These are phyloP conservation scores for Steinernema khuongi DNA, from an alignment of 1,140 invertebrate genomes.

Conservation along the genomic window DNA sequence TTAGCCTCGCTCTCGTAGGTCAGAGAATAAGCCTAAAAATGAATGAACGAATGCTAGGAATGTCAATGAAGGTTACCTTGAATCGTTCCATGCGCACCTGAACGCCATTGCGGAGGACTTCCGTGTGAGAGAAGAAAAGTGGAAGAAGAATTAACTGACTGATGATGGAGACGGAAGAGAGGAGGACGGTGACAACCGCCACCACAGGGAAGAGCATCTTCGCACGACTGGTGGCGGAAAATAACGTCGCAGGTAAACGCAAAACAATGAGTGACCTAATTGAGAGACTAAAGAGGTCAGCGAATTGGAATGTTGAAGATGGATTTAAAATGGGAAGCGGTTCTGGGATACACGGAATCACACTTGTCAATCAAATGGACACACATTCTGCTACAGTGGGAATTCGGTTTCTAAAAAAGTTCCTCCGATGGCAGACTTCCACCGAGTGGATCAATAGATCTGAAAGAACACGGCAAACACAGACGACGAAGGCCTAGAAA, in stretches of 20 bases:
- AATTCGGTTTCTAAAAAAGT: too few relatives aligned
- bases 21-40: background rate
- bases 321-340: too few relatives aligned
- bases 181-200: background rate
- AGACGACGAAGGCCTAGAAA: background rate
- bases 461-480: too few relatives aligned
- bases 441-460: too few relatives aligned
- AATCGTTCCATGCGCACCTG: background rate
- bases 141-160: background rate
- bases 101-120: background rate
- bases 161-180: background rate
- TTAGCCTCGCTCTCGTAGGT: background rate
- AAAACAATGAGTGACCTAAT: conserved; percentile 10
- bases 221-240: background rate
- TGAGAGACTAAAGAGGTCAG: background rate
- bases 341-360: too few relatives aligned
- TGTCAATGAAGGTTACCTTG: background rate
- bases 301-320: background rate
- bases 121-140: background rate
- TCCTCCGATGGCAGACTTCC: too few relatives aligned
- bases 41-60: background rate
- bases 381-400: too few relatives aligned
- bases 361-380: too few relatives aligned
- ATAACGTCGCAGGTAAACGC: background rate
- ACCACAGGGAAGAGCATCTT: conserved; percentile 1